Evolutionary conservation across 2,113 vertebrate genomes (phyloP), one percentile per base, ranked within the genome.

Genomic region (Kryptolebias marmoratus): DNA sequence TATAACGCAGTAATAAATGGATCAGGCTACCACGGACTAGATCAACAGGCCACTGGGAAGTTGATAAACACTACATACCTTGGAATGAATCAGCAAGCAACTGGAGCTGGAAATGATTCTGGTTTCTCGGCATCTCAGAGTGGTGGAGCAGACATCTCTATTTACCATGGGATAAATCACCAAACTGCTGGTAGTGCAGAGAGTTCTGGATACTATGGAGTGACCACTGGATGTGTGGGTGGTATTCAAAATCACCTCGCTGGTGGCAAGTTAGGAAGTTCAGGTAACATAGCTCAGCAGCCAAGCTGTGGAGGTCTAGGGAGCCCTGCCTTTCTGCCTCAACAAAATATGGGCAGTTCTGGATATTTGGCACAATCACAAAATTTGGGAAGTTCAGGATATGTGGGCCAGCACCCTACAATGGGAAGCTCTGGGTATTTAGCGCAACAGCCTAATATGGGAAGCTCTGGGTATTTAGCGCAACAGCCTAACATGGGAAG

Each of bases 1-100:
- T 95, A 94, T 78, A 87, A 83, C 36, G 87, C 94, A 2, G 81
- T 95, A 11, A 79, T 94, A 79, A 95, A 95, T 10, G 93, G 93
- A 75, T 90, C 91, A 12, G 86, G 91, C n/a, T 93, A 92, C 68
- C 90, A 91, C 0, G 85, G 89, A 72, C 45, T 90, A 57, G 91
- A 91, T 18, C 89, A 87, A n/a, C 90, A 90, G 13, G 5, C 77
- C 60, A 75, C 76, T 49, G 79, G 67, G 39, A 89, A 86, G 72
- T 28, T 75, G 31, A 68, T 64, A 13, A 54, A 78, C 68, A 82
- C 83, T 15, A 64, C 79, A 0, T 93, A 91, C 42, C 67, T 84
- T 15, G 77, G 89, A n/a, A 85, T 86, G 87, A 88, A 88, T 71
- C 79, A 86, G 71, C 92, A 77, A 49, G 72, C 58, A 7, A 48